phyloP scores from a whole-genome alignment of 2,888 invertebrate genomes.

The Pharmacophagus antenor region DNA sequence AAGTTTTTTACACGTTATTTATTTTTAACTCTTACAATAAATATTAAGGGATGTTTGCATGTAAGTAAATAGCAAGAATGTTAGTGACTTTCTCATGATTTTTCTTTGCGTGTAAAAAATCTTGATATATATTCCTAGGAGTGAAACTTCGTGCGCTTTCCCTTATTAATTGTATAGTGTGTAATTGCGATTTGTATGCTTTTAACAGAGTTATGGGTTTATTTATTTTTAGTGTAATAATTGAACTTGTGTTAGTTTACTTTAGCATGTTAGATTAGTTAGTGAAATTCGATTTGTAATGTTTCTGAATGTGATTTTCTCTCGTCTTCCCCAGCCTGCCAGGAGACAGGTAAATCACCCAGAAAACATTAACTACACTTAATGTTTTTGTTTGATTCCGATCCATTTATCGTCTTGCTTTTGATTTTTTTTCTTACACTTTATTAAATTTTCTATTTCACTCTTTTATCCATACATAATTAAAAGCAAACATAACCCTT shows the following conservation, averaged over 20 bases:
- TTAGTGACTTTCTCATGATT: slow-evolving; percentile 60
- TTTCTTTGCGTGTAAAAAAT: slow-evolving; percentile 77
- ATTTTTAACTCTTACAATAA: background rate
- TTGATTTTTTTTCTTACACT: background rate
- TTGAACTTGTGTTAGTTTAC: slow-evolving; percentile 15
- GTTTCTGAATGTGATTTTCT: slow-evolving; percentile 81
- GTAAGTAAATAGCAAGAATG: slow-evolving; percentile 31
- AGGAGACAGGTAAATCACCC: slow-evolving; percentile 75
- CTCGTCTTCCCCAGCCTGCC: slow-evolving; percentile 81
- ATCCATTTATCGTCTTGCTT: background rate
- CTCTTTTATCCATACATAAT: background rate
- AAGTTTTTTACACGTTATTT: background rate
- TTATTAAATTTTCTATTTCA: background rate
- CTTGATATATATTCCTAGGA: slow-evolving; percentile 71
- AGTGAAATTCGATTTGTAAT: slow-evolving; percentile 72
- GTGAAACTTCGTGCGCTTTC: slow-evolving; percentile 73
- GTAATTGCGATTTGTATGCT: slow-evolving; percentile 65
- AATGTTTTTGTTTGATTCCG: background rate
- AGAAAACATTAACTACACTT: slow-evolving; percentile 5
- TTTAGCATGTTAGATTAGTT: slow-evolving; percentile 66
- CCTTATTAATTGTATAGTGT: slow-evolving; percentile 65
- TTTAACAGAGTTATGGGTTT: slow-evolving; percentile 45
- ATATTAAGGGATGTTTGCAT: slow-evolving; percentile 45
- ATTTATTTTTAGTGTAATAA: slow-evolving; percentile 38
- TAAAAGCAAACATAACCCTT: background rate